Evolutionary conservation across 2,797 vertebrate species (phyloP).

Genomic region (Alca torda): DNA sequence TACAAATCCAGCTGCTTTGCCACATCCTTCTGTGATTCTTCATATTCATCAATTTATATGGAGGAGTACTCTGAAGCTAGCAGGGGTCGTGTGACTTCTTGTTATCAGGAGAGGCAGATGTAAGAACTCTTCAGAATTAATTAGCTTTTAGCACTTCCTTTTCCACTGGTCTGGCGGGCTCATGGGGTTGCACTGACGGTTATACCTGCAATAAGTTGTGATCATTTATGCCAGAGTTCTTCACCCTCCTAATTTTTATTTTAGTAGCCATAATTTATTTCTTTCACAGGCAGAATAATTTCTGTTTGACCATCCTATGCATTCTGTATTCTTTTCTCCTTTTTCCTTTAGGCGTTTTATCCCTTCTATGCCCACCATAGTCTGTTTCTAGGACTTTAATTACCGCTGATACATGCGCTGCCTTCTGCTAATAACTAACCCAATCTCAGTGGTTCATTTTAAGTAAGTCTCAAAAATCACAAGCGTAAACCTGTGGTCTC

Average conservation of each 20-base stretch:
- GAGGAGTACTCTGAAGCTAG: slow-evolving; percentile 34
- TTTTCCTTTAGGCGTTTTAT: slow-evolving; percentile 24
- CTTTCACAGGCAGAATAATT: slow-evolving; percentile 16
- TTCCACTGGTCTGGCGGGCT: not conserved
- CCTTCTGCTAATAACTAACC: slow-evolving; percentile 29
- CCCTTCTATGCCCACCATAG: not conserved
- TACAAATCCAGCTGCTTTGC: slow-evolving; percentile 19
- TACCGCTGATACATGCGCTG: not conserved
- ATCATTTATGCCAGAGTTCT: slow-evolving; percentile 19
- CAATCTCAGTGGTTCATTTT: not conserved
- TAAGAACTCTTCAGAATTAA: slow-evolving; percentile 51
- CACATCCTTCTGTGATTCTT: not conserved
- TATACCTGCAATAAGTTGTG: not conserved
- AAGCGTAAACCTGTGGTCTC: not conserved
- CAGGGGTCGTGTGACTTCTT: slow-evolving; percentile 10
- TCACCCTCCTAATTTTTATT: slow-evolving; percentile 32
- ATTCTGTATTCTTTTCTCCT: not conserved
- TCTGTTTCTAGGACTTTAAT: slow-evolving; percentile 29
- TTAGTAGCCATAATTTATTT: not conserved
- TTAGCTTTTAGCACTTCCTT: slow-evolving; percentile 40
- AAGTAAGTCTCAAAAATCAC: not conserved
- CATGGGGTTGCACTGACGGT: not conserved
- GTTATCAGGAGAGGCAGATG: slow-evolving; percentile 45
- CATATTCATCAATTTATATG: slow-evolving; percentile 3
- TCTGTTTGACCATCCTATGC: not conserved